Evolutionary conservation across 2,113 vertebrate genomes (phyloP), one percentile per base, ranked within the genome.

Genomic region (Pterocles burchelli): DNA sequence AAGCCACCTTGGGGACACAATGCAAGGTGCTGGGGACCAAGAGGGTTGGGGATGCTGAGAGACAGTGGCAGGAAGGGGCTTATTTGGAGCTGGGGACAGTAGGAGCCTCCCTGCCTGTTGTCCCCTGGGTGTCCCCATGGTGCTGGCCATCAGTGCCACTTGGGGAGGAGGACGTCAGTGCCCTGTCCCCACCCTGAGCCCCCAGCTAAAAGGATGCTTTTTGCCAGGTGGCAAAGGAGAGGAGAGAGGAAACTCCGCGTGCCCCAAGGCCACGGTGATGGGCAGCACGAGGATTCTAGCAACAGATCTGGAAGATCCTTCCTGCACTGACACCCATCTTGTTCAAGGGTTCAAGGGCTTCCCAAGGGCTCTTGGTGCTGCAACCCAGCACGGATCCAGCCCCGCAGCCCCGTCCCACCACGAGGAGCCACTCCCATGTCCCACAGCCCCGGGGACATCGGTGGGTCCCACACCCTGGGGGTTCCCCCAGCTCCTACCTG

Each of bases 401-500:
- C 55, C 63, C 4, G 0, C 4, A 13, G 8, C 70, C 62, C 67
- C 13, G 0, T 43, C 77, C 77, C 68, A 17, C 36, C 34, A 4
- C 2, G 0, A 65, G 8, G n/a, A n/a, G 16, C 51, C 0, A 0
- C 26, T 80, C 25, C 34, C 29, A 15, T 2, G 2, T 10, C 74
- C 81, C 11, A 0, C 74, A 74, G 10, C 73, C 65, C 59, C 3
- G 0, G 0, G 36, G 24, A 5, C 33, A 1, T 6, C 0, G 0
- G 10, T 10, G 20, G 24, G 3, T n/a, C 54, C 80, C 4, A 0
- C 0, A 0, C 11, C 43, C 54, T 13, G 9, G 46, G 20, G 13
- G 9, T 17, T 7, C 5, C 58, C 66, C 43, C 12, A 5, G 34
- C n/a, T 95, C 95, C 93, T 96, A 95, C 96, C 95, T 96, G 94